phyloP scores from a whole-genome alignment of 1,140 invertebrate species.

The Lucilia sericata region DNA sequence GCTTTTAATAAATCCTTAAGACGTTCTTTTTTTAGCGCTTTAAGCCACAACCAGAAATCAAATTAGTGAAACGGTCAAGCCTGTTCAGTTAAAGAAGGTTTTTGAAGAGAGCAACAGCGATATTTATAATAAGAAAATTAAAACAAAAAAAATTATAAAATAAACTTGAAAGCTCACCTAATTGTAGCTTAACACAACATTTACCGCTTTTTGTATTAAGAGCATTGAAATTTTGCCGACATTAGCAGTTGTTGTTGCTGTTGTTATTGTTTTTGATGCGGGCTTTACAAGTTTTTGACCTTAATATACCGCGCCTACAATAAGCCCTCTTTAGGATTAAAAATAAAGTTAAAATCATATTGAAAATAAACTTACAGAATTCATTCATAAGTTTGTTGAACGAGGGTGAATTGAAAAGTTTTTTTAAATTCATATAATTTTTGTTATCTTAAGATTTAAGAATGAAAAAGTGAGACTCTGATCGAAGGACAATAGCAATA shows the following conservation, averaged over 20 bases:
- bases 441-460: no score
- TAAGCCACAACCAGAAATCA: neutral
- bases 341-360: neutral
- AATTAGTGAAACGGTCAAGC: constrained; percentile 13
- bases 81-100: neutral
- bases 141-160: neutral
- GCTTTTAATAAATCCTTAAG: constrained; percentile 33
- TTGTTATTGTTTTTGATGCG: no score
- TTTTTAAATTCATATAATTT: no score
- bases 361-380: neutral
- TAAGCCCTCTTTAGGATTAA: neutral
- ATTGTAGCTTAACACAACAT: constrained; percentile 41
- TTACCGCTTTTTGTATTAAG: constrained; percentile 39
- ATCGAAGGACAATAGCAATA: no score
- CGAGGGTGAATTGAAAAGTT: neutral
- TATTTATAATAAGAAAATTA: neutral
- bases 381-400: neutral
- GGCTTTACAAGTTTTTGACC: constrained; percentile 23
- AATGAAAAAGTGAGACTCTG: no score
- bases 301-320: constrained; percentile 41
- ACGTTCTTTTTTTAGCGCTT: neutral
- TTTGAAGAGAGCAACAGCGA: neutral
- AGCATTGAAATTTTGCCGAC: constrained; percentile 34
- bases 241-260: neutral
- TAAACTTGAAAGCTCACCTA: constrained; percentile 36